A percentile compares a stretch with the other conserved stretches of the same genome.
Conservation (phyloP, 2,888 invertebrate species). For the Alviniconcha strummeri region DNA sequence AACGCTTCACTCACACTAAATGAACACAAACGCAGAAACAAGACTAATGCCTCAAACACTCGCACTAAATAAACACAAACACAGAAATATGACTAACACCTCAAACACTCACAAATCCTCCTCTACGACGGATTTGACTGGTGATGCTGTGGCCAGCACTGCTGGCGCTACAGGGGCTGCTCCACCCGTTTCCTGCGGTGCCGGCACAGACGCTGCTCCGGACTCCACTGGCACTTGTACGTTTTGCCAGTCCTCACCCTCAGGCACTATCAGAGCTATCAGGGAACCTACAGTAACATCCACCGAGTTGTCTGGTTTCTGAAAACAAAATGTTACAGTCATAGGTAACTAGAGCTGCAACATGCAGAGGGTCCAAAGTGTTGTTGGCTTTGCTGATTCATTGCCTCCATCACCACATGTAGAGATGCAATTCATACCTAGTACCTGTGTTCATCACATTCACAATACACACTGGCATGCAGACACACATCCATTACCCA, state of each 20-base stretch:
- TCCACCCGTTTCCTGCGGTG: background rate
- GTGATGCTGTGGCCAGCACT: background rate
- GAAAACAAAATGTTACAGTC: background rate
- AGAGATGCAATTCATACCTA: too few relatives aligned
- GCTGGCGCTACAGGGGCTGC: constrained; percentile 33
- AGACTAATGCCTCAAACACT: too few relatives aligned
- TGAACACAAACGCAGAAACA: too few relatives aligned
- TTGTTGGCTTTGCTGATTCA: too few relatives aligned
- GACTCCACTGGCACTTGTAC: constrained; percentile 62
- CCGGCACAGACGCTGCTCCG: constrained; percentile 25
- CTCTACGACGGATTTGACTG: background rate
- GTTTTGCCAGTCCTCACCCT: constrained; percentile 80
- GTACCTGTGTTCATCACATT: too few relatives aligned
- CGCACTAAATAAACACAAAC: too few relatives aligned
- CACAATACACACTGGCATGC: background rate
- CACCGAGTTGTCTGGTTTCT: constrained; percentile 76
- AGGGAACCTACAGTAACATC: constrained; percentile 77
- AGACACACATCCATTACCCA: background rate
- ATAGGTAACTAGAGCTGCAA: background rate
- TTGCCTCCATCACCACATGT: too few relatives aligned
- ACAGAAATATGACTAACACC: too few relatives aligned
- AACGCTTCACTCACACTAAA: too few relatives aligned
- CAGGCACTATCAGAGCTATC: constrained; percentile 79
- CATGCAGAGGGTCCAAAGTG: background rate
- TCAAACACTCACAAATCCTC: constrained; percentile 16